Conservation (phyloP, 2,113 vertebrate species). For the Chrysemys picta region DNA sequence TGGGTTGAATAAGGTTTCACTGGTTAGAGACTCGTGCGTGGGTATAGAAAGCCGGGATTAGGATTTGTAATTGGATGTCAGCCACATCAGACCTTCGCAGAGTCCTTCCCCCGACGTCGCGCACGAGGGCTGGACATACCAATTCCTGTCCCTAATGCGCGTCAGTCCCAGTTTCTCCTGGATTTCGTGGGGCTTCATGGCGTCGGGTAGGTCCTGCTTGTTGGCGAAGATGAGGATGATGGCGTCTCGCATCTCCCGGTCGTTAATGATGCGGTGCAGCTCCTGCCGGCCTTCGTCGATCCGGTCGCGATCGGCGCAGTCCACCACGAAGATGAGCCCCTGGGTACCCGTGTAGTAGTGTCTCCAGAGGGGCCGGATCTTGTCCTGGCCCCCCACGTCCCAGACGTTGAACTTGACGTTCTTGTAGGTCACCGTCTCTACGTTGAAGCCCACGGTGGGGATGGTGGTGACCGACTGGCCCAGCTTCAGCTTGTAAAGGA, state of each 20-base stretch:
- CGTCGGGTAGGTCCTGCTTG: constrained; percentile 90
- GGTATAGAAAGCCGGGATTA: constrained; percentile 66
- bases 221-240: constrained; percentile 92
- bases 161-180: constrained; percentile 91
- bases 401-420: constrained; percentile 92
- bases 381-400: constrained; percentile 87
- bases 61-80: constrained; percentile 91
- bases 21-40: background rate
- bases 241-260: constrained; percentile 90
- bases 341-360: constrained; percentile 87
- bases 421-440: constrained; percentile 91
- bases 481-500: constrained; percentile 93
- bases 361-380: constrained; percentile 83
- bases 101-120: constrained; percentile 89
- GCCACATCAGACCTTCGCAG: constrained; percentile 89
- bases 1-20: background rate
- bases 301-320: constrained; percentile 86
- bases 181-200: constrained; percentile 91
- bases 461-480: constrained; percentile 91
- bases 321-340: constrained; percentile 86
- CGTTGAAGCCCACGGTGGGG: constrained; percentile 90
- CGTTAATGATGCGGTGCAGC: constrained; percentile 90
- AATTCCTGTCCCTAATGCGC: constrained; percentile 90
- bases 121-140: constrained; percentile 92
- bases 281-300: constrained; percentile 87